These are phyloP conservation scores for Saccopteryx leptura DNA, from an alignment of 2,113 vertebrate species.

Conservation along the genomic window DNA sequence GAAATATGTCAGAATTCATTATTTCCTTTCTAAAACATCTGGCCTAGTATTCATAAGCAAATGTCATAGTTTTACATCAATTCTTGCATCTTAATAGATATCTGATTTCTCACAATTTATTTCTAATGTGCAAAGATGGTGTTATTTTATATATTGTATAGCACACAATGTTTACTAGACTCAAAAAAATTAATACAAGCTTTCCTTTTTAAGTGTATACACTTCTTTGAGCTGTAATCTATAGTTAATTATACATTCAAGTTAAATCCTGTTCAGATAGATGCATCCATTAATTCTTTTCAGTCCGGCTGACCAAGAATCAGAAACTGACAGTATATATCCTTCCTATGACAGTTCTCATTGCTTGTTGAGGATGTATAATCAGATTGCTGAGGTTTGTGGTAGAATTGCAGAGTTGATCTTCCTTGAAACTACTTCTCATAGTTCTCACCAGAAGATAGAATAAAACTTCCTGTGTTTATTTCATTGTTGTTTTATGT, in stretches of 20 bases:
- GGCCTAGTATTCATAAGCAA: constrained; percentile 55
- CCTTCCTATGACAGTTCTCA: background rate
- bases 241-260: constrained; percentile 72
- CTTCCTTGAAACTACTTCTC: constrained; percentile 45
- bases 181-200: constrained; percentile 64
- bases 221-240: constrained; percentile 63
- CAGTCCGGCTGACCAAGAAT: constrained; percentile 28
- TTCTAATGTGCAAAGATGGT: constrained; percentile 48
- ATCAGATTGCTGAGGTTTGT: background rate
- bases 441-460: constrained; percentile 42
- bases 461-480: background rate
- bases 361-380: background rate
- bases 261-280: constrained; percentile 63
- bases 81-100: constrained; percentile 67
- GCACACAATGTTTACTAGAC: constrained; percentile 1
- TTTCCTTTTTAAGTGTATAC: constrained; percentile 66
- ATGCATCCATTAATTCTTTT: constrained; percentile 66
- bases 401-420: constrained; percentile 4
- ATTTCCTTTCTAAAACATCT: constrained; percentile 71
- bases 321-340: background rate
- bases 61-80: background rate
- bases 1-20: constrained; percentile 63
- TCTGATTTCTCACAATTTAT: constrained; percentile 70
- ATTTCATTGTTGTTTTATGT: background rate
- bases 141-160: constrained; percentile 49